A percentile compares a stretch with the other conserved stretches of the same genome.
Evolutionary conservation across 2,888 invertebrate genomes (phyloP).

Genomic region (Bursaphelenchus okinawaensis): DNA sequence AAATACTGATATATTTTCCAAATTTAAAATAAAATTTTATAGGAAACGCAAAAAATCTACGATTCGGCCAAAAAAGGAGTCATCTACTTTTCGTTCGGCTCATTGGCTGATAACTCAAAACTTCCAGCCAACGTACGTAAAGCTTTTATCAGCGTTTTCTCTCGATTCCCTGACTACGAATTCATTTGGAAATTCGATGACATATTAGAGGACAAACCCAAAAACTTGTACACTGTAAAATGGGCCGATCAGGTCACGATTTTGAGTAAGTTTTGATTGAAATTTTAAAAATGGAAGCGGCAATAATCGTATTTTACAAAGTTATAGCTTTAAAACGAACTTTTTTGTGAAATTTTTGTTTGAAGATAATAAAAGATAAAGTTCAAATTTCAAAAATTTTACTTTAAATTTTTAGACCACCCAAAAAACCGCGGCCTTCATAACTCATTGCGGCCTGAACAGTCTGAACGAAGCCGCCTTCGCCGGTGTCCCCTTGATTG

Average conservation of each 20-base stretch:
- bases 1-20: too few species aligned
- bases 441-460: slow-evolving; percentile 46
- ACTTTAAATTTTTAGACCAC: slow-evolving; percentile 18
- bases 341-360: too few species aligned
- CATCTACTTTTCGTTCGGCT: slow-evolving; percentile 13
- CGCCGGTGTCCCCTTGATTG: slow-evolving; percentile 38
- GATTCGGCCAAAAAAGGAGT: slow-evolving; percentile 12
- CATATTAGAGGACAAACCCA: slow-evolving; percentile 26
- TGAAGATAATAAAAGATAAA: too few species aligned
- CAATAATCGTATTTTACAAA: too few species aligned
- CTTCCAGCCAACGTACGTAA: not conserved
- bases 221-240: slow-evolving; percentile 34
- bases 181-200: slow-evolving; percentile 33
- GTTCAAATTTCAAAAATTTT: too few species aligned
- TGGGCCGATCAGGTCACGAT: slow-evolving; percentile 46
- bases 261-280: slow-evolving; percentile 17
- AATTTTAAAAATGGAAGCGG: too few species aligned
- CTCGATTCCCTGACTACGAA: slow-evolving; percentile 30
- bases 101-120: slow-evolving; percentile 3
- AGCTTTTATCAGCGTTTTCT: slow-evolving; percentile 6
- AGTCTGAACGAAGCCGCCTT: slow-evolving; percentile 41
- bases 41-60: not conserved
- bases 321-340: too few species aligned
- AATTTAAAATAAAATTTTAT: not conserved
- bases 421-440: slow-evolving; percentile 39